Evolutionary conservation across 2,797 vertebrate species (phyloP), one percentile per base, ranked within the genome.

Genomic region (Lagodon rhomboides): DNA sequence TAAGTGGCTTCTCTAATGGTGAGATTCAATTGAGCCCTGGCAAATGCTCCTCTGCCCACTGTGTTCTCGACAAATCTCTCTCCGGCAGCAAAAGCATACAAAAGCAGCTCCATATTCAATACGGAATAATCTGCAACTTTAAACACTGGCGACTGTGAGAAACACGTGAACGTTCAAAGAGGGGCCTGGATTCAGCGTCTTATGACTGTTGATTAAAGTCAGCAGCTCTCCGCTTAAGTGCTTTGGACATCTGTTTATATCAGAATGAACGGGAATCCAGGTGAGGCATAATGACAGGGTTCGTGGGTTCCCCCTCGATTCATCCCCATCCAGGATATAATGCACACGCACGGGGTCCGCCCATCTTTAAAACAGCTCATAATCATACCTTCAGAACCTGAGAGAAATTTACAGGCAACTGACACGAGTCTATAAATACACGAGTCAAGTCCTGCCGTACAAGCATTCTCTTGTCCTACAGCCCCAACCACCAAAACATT

Each of bases 381-480:
- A 94, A 94, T 94, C 89, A 93, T 76, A 89, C 80, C 90, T 88
- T 87, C 77, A 82, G 71, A 84, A 86, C 53, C 51, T 44, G 70
- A 58, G 73, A 7, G 4, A 90, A 90, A 92, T 92, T 87, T 90
- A 92, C 90, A 83, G 82, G 80, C 71, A 63, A 77, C 83, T 85
- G 87, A 92, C 87, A 85, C 80, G 25, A 79, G 83, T 76, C 83
- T 65, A 75, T 88, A 87, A 92, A 91, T 77, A 89, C 80, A 77
- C 63, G 23, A 88, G 85, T 86, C 79, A 73, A 69, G 88, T 92
- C 89, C 81, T 90, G 84, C 78, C 60, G 76, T 87, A 90, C 92
- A 93, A 90, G 93, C 86, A 69, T 92, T 83, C 82, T 90, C 89
- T 86, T 94, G 93, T 93, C 92, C 87, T 82, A 87, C 79, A 79